phyloP scores from a whole-genome alignment of 2,888 invertebrate genomes.

The Apotomis betuletana region DNA sequence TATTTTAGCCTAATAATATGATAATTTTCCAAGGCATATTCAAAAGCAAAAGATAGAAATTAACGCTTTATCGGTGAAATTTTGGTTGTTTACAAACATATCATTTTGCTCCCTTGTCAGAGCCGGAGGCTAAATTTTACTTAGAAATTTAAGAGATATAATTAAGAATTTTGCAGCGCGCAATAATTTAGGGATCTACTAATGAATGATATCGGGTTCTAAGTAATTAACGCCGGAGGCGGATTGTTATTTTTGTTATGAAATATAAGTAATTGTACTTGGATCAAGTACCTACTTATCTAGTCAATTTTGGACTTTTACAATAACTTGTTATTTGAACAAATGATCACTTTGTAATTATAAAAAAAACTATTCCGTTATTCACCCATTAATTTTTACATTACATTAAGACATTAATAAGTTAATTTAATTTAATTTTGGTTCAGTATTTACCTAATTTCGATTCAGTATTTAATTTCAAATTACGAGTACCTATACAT shows the following conservation, averaged over 20 bases:
- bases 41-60: constrained; percentile 50
- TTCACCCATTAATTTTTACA: too few relatives aligned
- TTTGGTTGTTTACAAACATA: constrained; percentile 80
- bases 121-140: constrained; percentile 79
- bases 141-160: constrained; percentile 83
- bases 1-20: constrained; percentile 50
- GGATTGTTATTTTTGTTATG: constrained; percentile 72
- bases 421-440: too few relatives aligned
- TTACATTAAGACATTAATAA: too few relatives aligned
- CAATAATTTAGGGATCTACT: constrained; percentile 81
- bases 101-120: constrained; percentile 76
- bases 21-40: constrained; percentile 56
- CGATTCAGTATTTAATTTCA: too few relatives aligned
- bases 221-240: constrained; percentile 79
- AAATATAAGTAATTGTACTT: constrained; percentile 46
- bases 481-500: too few relatives aligned
- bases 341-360: too few relatives aligned
- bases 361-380: too few relatives aligned
- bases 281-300: background rate
- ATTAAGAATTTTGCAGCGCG: constrained; percentile 81
- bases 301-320: background rate
- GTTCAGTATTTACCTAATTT: too few relatives aligned
- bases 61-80: constrained; percentile 73
- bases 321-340: too few relatives aligned
- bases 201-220: constrained; percentile 82